Evolutionary conservation across 2,888 invertebrate species (phyloP), one percentile per base, ranked within the genome.

Genomic region (Norana najaformis): DNA sequence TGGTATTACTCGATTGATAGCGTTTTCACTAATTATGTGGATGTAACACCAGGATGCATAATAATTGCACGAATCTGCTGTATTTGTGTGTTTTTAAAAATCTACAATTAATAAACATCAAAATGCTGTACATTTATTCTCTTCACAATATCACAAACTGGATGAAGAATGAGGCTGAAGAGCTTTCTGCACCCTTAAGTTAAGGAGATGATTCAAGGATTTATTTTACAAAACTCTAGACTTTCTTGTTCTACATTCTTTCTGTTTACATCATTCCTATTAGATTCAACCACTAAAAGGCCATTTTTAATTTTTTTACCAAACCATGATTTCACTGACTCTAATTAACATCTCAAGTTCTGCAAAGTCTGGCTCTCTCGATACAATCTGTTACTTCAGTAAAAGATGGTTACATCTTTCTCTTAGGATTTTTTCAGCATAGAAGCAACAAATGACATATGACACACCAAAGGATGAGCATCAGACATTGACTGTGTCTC

Each of bases 21-120:
- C n/a, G 30, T n/a, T n/a, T 69, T 69, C n/a, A 69, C 69, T 69
- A 69, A 69, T 69, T n/a, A n/a, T 69, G 69, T 69, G 0, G 69
- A 69, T 69, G 69, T 69, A 69, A 69, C 69, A 69, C 69, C 69
- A 69, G 69, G 69, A 69, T 69, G 69, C 69, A 69, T 69, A 69
- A 69, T 69, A 69, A 69, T 69, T 69, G 69, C 30, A 30, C n/a
- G n/a, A 69, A 69, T 69, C 69, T 69, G 69, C 69, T 69, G 69
- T 69, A 69, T 69, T n/a, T 69, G 69, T 69, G 30, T 30, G 30
- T 69, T n/a, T 69, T n/a, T 69, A n/a, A 8, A n/a, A 69, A n/a
- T n/a, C n/a, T n/a, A 69, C n/a, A 53, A 69, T 69, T 69, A 69
- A 69, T n/a, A 69, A 3, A 69, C 30, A n/a, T 69, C 30, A n/a